A percentile compares a stretch with the other conserved stretches of the same genome.
Conservation (phyloP, 2,888 invertebrate species). For the Xanthia togata region DNA sequence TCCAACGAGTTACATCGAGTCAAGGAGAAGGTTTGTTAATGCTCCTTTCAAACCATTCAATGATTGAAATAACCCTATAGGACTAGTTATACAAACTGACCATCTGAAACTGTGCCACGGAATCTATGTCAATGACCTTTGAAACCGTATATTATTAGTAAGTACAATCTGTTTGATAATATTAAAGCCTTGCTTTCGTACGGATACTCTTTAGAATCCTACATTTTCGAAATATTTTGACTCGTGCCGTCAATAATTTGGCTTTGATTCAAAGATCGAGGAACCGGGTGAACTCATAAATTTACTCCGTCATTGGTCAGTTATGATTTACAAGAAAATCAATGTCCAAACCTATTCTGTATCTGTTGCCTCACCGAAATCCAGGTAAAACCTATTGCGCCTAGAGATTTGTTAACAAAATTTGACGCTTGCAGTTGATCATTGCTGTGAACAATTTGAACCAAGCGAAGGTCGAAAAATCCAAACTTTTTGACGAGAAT, state of each 20-base stretch:
- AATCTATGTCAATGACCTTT: not conserved
- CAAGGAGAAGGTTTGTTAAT: constrained; percentile 81
- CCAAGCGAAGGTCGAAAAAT: constrained; percentile 78
- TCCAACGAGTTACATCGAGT: constrained; percentile 80
- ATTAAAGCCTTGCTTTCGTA: not conserved
- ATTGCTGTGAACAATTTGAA: constrained; percentile 79
- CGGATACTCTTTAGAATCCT: not conserved
- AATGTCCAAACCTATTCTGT: not conserved
- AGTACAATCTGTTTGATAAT: not conserved
- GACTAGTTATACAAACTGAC: not conserved
- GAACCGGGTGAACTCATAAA: not conserved
- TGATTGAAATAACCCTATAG: not conserved
- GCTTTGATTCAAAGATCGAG: not conserved
- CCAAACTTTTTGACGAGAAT: constrained; percentile 76
- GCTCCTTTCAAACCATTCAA: not conserved
- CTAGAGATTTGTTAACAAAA: constrained; percentile 9
- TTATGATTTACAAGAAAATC: not conserved
- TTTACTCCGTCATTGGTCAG: not conserved
- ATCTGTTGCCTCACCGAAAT: not conserved
- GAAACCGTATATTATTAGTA: not conserved
- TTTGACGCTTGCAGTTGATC: constrained; percentile 75
- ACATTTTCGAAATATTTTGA: not conserved
- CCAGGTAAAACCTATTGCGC: not conserved
- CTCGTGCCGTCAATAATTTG: not conserved
- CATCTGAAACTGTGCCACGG: not conserved